These are phyloP conservation scores for Myathropa florea DNA, from an alignment of 2,888 invertebrate species.

Conservation along the genomic window DNA sequence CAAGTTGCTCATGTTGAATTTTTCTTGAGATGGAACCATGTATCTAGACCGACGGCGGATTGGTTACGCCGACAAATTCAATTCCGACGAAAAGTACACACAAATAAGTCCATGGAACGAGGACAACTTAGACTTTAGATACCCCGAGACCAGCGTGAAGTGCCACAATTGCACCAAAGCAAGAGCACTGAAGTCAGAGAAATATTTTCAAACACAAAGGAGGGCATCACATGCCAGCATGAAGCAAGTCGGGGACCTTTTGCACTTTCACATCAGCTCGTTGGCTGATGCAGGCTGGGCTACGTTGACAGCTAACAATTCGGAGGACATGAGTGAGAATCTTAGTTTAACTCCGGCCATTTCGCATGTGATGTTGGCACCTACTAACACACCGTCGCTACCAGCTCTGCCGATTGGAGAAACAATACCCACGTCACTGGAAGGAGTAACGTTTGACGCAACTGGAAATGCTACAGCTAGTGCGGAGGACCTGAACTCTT, in stretches of 20 bases:
- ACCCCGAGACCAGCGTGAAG: not conserved
- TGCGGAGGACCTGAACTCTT: constrained; percentile 78
- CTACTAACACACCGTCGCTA: constrained; percentile 72
- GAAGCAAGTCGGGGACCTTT: not conserved
- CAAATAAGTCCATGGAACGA: constrained; percentile 1
- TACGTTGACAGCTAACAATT: not conserved
- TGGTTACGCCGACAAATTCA: constrained; percentile 16
- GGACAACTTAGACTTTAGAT: not conserved
- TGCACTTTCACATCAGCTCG: constrained; percentile 15
- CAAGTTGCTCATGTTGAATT: not conserved
- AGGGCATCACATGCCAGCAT: not conserved
- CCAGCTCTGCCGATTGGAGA: constrained; percentile 61
- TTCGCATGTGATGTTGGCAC: constrained; percentile 77
- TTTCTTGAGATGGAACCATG: constrained; percentile 45
- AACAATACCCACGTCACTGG: constrained; percentile 32
- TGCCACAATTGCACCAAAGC: constrained; percentile 28
- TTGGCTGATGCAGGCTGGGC: constrained; percentile 23
- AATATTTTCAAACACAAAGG: not conserved
- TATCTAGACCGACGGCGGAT: constrained; percentile 17
- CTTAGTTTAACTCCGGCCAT: constrained; percentile 76
- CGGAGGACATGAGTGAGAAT: constrained; percentile 35
- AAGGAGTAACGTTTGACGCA: not conserved
- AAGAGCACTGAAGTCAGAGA: not conserved
- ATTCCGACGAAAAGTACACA: constrained; percentile 9
- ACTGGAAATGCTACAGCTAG: constrained; percentile 67